Evolutionary conservation across 1,140 invertebrate genomes (phyloP).

Genomic region (Bombus pyrosoma): DNA sequence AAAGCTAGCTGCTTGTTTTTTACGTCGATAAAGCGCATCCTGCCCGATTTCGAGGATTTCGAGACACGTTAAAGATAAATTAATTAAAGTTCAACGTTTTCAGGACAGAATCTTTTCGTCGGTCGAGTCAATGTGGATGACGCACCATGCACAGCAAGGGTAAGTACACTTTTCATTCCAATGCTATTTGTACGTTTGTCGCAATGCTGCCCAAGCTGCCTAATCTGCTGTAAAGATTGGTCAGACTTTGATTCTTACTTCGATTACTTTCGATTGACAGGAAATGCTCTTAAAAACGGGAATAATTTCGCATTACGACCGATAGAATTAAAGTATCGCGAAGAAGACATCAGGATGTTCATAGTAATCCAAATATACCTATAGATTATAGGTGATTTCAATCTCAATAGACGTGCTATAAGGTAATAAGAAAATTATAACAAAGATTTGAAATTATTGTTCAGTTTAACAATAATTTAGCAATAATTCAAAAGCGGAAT

Average conservation of each 20-base stretch:
- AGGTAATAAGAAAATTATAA: not conserved
- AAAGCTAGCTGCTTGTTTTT: too few species aligned
- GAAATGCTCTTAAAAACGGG: not conserved
- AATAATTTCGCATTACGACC: not conserved
- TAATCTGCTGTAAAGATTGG: not conserved
- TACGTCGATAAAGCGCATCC: too few species aligned
- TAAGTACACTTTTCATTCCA: too few species aligned
- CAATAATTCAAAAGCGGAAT: not conserved
- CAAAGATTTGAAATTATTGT: not conserved
- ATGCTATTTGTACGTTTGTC: too few species aligned
- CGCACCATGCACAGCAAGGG: too few species aligned
- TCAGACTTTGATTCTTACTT: not conserved
- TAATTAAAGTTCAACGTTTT: too few species aligned
- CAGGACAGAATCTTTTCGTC: too few species aligned
- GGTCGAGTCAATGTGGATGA: too few species aligned
- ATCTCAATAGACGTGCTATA: accelerated
- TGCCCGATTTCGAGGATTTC: too few species aligned
- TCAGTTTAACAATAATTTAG: not conserved
- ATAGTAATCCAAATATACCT: too few species aligned
- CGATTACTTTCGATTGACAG: not conserved
- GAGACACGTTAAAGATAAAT: too few species aligned
- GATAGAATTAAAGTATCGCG: not conserved
- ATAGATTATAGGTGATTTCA: too few species aligned
- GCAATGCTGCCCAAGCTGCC: not conserved
- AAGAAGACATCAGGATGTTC: not conserved